Evolutionary conservation across 2,888 invertebrate species (phyloP), one percentile per base, ranked within the genome.

Genomic region (Oligia strigilis): DNA sequence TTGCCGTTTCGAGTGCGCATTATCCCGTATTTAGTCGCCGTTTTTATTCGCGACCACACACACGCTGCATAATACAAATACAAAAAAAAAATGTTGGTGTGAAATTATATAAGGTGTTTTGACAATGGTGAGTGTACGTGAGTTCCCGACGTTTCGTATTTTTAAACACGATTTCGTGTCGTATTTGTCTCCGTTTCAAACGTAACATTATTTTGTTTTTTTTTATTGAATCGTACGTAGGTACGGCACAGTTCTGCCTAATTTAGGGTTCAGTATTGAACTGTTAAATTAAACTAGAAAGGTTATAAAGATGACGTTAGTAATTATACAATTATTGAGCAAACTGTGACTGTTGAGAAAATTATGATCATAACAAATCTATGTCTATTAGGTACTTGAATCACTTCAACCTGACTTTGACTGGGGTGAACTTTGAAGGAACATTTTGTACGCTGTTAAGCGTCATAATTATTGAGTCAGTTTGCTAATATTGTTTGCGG

Each of bases 41-140:
- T 91, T 92, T 93, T 94, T 94, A 94, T 95, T 94, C 93, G 94
- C 94, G 89, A 95, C 95, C 95, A 95, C 96, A 95, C 95, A 93
- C 95, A 79, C 81, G 82, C 80, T 82, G 82, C 83, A 71, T 81
- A 92, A 90, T 83, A 90, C 80, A 81, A 81, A 83, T 52, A 84
- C 83, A 72, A 82, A 82, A 88, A 86, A 11, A 89, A 88, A 87
- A 85, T 88, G 85, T 90, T 92, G 91, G 92, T 93, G 94, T 94
- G 94, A 94, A 95, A 96, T 96, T 95, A 96, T 96, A 95, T 95
- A 95, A 95, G 95, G 93, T 96, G 95, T 97, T 97, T 95, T 96
- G 96, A 97, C 97, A 97, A 97, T 96, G 94, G 93, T 89, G 85
- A 87, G 93, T 82, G 94, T 93, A 97, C 96, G 97, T 97, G 97